Evolutionary conservation across 2,113 vertebrate species (phyloP).

Genomic region (Rynchops niger): DNA sequence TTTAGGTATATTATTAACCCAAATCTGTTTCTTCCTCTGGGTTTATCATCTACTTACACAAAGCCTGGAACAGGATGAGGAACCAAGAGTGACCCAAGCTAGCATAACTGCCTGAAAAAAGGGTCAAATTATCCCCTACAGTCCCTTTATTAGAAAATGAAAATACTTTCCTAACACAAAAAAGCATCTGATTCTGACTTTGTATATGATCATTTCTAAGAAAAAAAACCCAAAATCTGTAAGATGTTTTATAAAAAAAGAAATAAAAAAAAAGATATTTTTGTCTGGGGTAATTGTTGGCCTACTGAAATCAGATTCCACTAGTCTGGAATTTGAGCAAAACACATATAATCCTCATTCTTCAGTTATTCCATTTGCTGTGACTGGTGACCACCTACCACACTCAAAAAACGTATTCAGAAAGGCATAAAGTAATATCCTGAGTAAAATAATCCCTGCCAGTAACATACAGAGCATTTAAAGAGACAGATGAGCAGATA

Average conservation of each 20-base stretch:
- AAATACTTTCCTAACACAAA: background rate
- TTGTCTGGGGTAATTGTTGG: background rate
- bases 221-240: fast-evolving
- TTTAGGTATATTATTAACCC: background rate
- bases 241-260: background rate
- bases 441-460: background rate
- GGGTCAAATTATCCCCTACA: background rate
- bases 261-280: background rate
- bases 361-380: background rate
- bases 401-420: background rate
- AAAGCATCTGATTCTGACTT: background rate
- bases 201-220: background rate
- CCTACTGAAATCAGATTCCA: background rate
- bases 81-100: background rate
- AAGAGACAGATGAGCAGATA: slow-evolving; percentile 30
- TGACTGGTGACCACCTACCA: background rate
- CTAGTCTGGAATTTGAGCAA: background rate
- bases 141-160: background rate
- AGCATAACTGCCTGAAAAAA: background rate
- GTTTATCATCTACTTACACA: background rate
- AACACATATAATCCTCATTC: background rate
- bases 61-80: background rate
- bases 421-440: background rate
- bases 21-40: background rate
- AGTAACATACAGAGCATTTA: slow-evolving; percentile 2